phyloP scores from a whole-genome alignment of 1,140 invertebrate species.

The Lasioglossum baleicum region DNA sequence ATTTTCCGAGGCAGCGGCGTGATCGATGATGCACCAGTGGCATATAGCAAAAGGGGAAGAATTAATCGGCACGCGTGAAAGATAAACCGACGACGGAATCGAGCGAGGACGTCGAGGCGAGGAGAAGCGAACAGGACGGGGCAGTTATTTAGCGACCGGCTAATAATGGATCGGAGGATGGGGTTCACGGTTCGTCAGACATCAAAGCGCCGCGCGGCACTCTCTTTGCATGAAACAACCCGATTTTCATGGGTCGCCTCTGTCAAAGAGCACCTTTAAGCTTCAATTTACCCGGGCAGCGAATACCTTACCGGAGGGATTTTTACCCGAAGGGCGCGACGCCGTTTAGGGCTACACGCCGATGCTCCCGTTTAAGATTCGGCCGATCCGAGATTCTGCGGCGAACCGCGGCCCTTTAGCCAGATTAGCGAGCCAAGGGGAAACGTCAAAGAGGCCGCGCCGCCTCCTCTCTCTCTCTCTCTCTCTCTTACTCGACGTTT shows the following conservation, averaged over 20 bases:
- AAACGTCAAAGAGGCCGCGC: too few species aligned
- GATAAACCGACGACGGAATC: not conserved
- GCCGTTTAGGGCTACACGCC: not conserved
- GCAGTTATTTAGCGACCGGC: conserved; percentile 7
- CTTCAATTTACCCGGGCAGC: not conserved
- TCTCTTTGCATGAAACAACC: not conserved
- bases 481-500: too few species aligned
- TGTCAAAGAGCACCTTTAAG: conserved; percentile 5
- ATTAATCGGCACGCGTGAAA: not conserved
- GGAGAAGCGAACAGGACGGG: not conserved
- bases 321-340: not conserved
- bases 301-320: not conserved
- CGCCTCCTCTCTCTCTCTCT: too few species aligned
- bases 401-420: not conserved
- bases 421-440: not conserved
- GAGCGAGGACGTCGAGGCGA: not conserved
- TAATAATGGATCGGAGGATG: conserved; percentile 4
- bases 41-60: not conserved
- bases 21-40: too few species aligned
- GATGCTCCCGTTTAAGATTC: not conserved
- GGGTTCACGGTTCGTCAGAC: conserved; percentile 1
- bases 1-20: too few species aligned
- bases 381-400: not conserved
- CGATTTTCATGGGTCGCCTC: conserved; percentile 15
- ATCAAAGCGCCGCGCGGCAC: not conserved